Percentiles rank a stretch among this genome's conserved stretches.
Conservation (phyloP, 2,888 invertebrate species). For the Lasioglossum zephyrum region DNA sequence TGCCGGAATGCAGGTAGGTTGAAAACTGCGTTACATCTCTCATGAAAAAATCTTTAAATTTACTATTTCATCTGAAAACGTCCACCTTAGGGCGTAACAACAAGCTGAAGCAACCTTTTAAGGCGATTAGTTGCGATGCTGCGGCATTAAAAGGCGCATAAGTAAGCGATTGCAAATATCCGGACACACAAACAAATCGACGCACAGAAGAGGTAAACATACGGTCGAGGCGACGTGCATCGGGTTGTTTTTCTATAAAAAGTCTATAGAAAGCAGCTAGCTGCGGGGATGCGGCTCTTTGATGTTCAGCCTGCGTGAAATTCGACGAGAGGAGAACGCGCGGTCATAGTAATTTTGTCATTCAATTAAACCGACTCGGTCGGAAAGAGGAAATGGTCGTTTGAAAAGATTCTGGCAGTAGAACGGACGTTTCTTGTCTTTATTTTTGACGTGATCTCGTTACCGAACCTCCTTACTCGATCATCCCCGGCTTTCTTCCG, state of each 20-base stretch:
- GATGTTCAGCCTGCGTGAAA: background rate
- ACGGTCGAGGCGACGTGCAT: no score
- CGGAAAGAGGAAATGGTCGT: slow-evolving; percentile 8
- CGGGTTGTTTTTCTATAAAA: background rate
- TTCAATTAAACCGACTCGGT: slow-evolving; percentile 26
- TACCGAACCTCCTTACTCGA: slow-evolving; percentile 9
- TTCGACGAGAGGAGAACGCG: background rate
- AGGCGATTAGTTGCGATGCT: background rate
- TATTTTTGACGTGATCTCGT: slow-evolving; percentile 37
- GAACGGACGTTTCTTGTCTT: slow-evolving; percentile 6
- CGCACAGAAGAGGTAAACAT: background rate
- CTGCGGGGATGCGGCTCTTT: background rate
- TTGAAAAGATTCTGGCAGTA: background rate
- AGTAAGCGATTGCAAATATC: background rate
- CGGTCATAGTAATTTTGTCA: slow-evolving; percentile 23
- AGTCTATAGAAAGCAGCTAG: background rate
- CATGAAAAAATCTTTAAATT: no score
- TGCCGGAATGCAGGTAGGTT: no score
- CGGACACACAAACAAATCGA: background rate
- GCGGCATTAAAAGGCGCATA: background rate
- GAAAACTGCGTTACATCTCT: no score
- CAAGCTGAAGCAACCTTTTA: background rate
- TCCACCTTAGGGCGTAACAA: no score
- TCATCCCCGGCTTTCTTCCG: slow-evolving; percentile 3
- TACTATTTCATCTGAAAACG: no score